phyloP scores from a whole-genome alignment of 30 jellyfish, hydroid and myxozoan genomes.

The Aurelia sp. region DNA sequence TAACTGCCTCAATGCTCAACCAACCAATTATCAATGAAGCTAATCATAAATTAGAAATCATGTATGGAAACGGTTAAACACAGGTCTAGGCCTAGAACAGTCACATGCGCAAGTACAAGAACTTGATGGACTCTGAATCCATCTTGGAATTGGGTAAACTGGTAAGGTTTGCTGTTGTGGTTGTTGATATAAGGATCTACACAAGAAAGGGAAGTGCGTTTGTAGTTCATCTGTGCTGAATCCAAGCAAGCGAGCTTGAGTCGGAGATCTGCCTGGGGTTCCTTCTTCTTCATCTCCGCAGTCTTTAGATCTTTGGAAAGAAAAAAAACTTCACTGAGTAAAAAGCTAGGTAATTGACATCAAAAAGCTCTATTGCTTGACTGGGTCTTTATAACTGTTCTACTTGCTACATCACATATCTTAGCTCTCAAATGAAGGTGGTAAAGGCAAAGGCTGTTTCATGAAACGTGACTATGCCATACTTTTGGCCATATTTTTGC shows the following conservation, averaged over 20 bases:
- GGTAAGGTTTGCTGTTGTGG: slow-evolving; percentile 40
- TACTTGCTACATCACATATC: no score
- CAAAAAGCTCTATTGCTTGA: no score
- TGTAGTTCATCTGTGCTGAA: slow-evolving; percentile 80
- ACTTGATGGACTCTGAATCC: slow-evolving; percentile 58
- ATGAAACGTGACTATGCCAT: no score
- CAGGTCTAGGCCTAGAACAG: slow-evolving; percentile 41
- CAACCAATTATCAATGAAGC: no score
- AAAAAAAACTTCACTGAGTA: neutral
- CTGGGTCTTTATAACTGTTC: no score
- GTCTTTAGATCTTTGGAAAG: slow-evolving; percentile 46
- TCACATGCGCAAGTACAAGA: slow-evolving; percentile 58
- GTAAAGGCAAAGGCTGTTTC: no score
- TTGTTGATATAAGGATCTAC: slow-evolving; percentile 49
- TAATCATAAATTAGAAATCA: neutral
- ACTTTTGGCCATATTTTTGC: no score
- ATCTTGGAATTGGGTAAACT: slow-evolving; percentile 57
- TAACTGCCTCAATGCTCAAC: no score
- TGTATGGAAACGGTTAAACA: neutral
- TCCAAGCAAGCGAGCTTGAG: slow-evolving; percentile 33
- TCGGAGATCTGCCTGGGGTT: slow-evolving; percentile 28
- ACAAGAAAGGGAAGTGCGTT: slow-evolving; percentile 68
- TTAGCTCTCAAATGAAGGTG: no score
- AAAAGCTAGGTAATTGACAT: no score
- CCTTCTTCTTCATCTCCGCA: slow-evolving; percentile 38